Conservation (phyloP, 2,113 vertebrate genomes). For the Dascyllus trimaculatus region DNA sequence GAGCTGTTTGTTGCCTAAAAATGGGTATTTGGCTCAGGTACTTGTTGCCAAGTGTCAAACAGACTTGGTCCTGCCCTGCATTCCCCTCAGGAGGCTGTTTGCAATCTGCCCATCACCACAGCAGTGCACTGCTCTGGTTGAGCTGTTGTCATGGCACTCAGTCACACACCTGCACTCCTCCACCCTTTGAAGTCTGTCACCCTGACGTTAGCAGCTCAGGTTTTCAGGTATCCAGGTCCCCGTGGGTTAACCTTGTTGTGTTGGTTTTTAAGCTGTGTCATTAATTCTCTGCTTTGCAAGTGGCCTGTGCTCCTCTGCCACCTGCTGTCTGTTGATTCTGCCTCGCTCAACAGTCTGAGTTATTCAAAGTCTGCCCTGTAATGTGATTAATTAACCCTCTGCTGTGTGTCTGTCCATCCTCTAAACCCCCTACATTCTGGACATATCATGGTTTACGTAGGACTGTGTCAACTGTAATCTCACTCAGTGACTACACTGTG, state of each 20-base stretch:
- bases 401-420: constrained; percentile 42
- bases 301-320: constrained; percentile 17
- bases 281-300: constrained; percentile 51
- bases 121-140: constrained; percentile 44
- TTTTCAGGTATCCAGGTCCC: constrained; percentile 41
- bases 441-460: constrained; percentile 35
- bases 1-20: background rate
- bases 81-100: constrained; percentile 31
- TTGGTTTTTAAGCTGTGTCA: constrained; percentile 32
- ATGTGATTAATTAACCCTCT: constrained; percentile 63
- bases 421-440: constrained; percentile 41
- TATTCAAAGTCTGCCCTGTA: constrained; percentile 44
- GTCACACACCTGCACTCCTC: constrained; percentile 29
- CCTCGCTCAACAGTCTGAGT: constrained; percentile 22
- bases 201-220: constrained; percentile 18
- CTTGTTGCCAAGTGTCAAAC: background rate
- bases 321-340: constrained; percentile 39
- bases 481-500: constrained; percentile 21
- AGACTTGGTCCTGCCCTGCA: constrained; percentile 6
- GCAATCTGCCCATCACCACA: constrained; percentile 56
- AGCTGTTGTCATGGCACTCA: constrained; percentile 70
- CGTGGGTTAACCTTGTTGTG: constrained; percentile 27
- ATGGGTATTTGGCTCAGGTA: constrained; percentile 8
- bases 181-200: constrained; percentile 32
- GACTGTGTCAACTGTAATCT: constrained; percentile 52